These are phyloP conservation scores for Blastomussa wellsi DNA, from an alignment of 92 coral and sea anemone species.

Conservation along the genomic window DNA sequence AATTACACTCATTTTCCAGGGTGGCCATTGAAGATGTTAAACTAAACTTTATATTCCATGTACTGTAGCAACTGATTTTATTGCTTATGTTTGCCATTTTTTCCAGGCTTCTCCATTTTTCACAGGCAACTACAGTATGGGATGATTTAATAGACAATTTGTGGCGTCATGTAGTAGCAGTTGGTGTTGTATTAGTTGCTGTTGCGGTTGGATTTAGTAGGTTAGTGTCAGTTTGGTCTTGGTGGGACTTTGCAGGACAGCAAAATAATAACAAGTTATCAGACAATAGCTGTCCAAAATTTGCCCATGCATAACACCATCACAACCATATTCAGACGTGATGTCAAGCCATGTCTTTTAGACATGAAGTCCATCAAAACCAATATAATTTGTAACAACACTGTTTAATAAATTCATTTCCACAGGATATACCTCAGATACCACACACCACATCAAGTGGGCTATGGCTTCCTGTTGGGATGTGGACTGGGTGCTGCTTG, in stretches of 20 bases:
- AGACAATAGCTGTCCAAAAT: too few relatives aligned
- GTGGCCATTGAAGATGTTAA: not conserved
- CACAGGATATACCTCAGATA: conserved; percentile 90
- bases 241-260: too few relatives aligned
- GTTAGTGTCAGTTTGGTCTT: conserved; percentile 40
- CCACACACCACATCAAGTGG: conserved; percentile 86
- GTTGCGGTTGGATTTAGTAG: conserved; percentile 93
- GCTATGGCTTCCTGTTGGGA: conserved; percentile 88
- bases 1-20: not conserved
- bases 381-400: not conserved
- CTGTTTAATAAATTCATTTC: not conserved
- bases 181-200: conserved; percentile 71
- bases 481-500: conserved; percentile 84
- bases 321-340: too few relatives aligned
- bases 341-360: too few relatives aligned
- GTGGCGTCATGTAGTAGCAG: conserved; percentile 91
- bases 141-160: conserved; percentile 94
- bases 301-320: too few relatives aligned
- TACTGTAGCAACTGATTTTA: too few relatives aligned
- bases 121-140: conserved; percentile 90
- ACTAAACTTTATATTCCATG: too few relatives aligned
- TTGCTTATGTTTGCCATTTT: too few relatives aligned
- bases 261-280: too few relatives aligned
- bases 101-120: conserved; percentile 75
- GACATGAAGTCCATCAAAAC: too few relatives aligned